Evolutionary conservation across 2,113 vertebrate species (phyloP).

Genomic region (Mobula birostris): DNA sequence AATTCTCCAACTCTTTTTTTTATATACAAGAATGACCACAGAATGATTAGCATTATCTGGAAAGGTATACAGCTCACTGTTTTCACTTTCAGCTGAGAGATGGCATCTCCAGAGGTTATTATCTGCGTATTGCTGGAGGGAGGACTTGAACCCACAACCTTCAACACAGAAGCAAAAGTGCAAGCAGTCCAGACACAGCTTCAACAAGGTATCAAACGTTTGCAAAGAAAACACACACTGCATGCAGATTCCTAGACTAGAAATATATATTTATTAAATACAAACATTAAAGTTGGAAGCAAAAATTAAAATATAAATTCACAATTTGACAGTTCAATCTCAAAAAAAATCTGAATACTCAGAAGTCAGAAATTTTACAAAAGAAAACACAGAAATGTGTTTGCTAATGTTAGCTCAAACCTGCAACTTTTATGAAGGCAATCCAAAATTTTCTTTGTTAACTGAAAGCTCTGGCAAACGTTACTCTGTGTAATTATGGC

Average conservation of each 20-base stretch:
- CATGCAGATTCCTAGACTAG: not conserved
- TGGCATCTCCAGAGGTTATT: not conserved
- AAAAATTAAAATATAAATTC: not conserved
- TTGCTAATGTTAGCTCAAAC: not conserved
- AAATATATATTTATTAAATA: slow-evolving; percentile 25
- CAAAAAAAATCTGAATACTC: not conserved
- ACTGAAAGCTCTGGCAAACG: not conserved
- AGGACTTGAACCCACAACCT: not conserved
- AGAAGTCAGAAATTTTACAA: not conserved
- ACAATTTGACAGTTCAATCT: no score
- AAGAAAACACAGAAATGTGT: not conserved
- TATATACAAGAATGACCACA: not conserved
- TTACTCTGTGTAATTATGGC: not conserved
- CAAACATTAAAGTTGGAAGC: not conserved
- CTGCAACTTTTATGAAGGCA: no score
- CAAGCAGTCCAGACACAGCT: not conserved
- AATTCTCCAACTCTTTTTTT: not conserved
- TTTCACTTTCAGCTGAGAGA: not conserved
- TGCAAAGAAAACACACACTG: not conserved
- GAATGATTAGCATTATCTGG: no score
- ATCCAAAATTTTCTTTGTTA: not conserved
- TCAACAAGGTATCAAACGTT: not conserved
- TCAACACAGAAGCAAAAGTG: not conserved
- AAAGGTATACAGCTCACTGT: not conserved
- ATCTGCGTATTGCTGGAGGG: not conserved